Conservation (phyloP, 2,113 vertebrate species). For the Paralichthys olivaceus region DNA sequence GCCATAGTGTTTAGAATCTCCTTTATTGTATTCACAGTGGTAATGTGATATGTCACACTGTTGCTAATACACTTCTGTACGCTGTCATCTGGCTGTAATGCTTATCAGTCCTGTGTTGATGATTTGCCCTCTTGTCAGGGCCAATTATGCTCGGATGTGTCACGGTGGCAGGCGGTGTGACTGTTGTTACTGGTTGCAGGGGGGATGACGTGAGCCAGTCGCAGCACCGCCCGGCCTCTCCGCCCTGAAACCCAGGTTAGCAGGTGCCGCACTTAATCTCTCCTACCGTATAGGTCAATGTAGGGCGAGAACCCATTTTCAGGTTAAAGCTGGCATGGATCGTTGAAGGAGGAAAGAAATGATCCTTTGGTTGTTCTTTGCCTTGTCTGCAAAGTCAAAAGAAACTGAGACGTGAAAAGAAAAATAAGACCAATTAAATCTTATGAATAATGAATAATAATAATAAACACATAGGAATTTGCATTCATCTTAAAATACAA, state of each 20-base stretch:
- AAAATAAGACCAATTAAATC: background rate
- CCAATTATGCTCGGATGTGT: slow-evolving; percentile 95
- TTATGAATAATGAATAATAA: background rate
- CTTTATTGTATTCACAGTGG: slow-evolving; percentile 97
- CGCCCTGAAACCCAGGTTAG: slow-evolving; percentile 47
- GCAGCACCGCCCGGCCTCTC: slow-evolving; percentile 42
- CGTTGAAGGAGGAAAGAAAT: slow-evolving; percentile 27
- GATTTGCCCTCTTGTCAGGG: slow-evolving; percentile 97
- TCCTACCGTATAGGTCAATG: slow-evolving; percentile 40
- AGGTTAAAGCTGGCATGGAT: slow-evolving; percentile 45
- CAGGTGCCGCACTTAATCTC: slow-evolving; percentile 60
- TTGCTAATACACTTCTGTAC: slow-evolving; percentile 93
- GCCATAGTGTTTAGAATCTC: slow-evolving; percentile 93
- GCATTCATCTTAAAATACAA: slow-evolving; percentile 29
- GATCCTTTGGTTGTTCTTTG: background rate
- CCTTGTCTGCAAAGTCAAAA: background rate
- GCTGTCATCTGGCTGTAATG: slow-evolving; percentile 99
- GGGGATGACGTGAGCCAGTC: slow-evolving; percentile 65
- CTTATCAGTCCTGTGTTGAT: slow-evolving; percentile 97
- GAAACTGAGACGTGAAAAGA: background rate
- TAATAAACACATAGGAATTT: background rate
- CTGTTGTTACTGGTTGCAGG: slow-evolving; percentile 71
- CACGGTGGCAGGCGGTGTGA: slow-evolving; percentile 84
- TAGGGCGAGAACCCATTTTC: slow-evolving; percentile 59
- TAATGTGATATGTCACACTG: slow-evolving; percentile 98